Base-by-base conservation (phyloP, 2,888 invertebrate genomes). In the Cryptocephalus primarius region DNA sequence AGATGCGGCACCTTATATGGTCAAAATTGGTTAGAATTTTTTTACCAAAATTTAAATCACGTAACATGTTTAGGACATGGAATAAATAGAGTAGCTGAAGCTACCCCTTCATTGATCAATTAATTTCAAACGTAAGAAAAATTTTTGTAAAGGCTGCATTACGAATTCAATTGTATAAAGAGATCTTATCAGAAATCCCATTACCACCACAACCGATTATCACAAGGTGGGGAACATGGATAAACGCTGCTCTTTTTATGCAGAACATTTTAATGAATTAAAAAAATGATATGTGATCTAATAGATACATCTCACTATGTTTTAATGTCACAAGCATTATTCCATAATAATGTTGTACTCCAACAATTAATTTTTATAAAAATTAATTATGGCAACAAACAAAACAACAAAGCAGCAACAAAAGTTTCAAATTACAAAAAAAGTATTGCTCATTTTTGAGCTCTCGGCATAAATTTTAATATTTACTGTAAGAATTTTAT, bases 61-160 rank as follows among this genome's bases (percentile, higher is more conserved):
- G 43, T 60, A 11, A 60, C 61, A 32, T 63, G 62, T 49, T 33
- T 58, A n/a, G 56, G 56, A n/a, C 60, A 60, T 48, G 56, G 52
- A 22, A 33, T 61, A 9, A 54, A 63, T 45, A 38, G 53, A 42
- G 55, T 62, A 8, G 57, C 58, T 8, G 60, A 62, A 13, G 48
- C 46, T 40, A 45, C 6, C 22, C 22, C 6, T 22, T 22, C 2
- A 22, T 53, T 10, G 61, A 63, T 49, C 61, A 63, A 42, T 48
- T 60, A 22, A 61, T 64, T 52, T 45, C 54, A 33, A 64, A 64
- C 48, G 52, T 56, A 13, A 22, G 6, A 22, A 22, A 22, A 22
- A 6, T 22, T 22, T 22, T 22, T 6, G 22, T 22, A 22, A 22
- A 22, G 22, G 22, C 22, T 22, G 56, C 58, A 11, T 39, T 42